Base-by-base conservation (phyloP, 1,140 invertebrate genomes). In the Hyphantria cunea region DNA sequence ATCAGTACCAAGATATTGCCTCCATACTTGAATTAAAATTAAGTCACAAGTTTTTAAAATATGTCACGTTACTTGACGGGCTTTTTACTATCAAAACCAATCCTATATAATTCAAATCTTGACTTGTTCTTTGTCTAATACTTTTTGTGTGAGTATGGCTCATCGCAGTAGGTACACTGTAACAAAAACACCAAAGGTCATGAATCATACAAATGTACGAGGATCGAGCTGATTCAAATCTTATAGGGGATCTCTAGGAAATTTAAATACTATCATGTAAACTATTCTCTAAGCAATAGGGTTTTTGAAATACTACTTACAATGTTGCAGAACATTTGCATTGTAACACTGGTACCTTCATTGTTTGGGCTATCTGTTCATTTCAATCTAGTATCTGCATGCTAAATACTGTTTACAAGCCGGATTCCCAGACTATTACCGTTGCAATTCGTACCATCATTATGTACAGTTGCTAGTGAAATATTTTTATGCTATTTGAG, bases 401-500 rank as follows among this genome's bases (percentile, higher is more conserved):
- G 62, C 60, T 80, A 79, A 80, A 82, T 68, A 76, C 74, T 64
- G 74, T 76, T 78, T 77, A 73, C 69, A 71, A 72, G 74, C 74
- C 71, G 74, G 72, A 78, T 89, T 90, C 84, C 76, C 88, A 88
- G 83, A 80, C 76, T 81, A 75, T 85, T 84, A 81, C 77, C 76
- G 77, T 86, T 78, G 58, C 66, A 25, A 5, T 25, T 25, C 17
- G 5, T 74, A 74, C 65, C 70, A 74, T 82, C 85, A 85, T 89
- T 89, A 85, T 69, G 73, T 85, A 85, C 82, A 86, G 84, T 86
- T 86, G 84, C 80, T 75, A 65, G 74, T 78, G 76, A 77, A 80
- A 78, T 81, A 78, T 80, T 82, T 77, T 80, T 68, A 70, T 73
- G 67, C 67, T 80, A 77, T 76, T 79, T 72, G 78, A 83, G 72